Evolutionary conservation across 2,888 invertebrate genomes (phyloP).

Genomic region (Drosophila antonietae): DNA sequence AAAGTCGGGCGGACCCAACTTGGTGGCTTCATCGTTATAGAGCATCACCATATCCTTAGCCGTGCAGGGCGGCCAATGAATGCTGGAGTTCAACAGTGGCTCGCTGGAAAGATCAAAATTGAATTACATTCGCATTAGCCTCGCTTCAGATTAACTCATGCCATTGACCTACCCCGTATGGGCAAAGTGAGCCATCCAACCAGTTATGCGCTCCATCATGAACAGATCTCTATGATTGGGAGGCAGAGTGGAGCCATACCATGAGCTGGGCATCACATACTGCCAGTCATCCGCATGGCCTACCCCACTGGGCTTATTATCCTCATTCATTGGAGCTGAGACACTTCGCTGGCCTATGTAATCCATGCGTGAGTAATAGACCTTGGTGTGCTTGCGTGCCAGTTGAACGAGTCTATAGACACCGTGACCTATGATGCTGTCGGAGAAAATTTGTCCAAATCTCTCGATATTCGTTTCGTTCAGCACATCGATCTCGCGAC

Average conservation of each 20-base stretch:
- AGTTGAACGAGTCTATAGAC: constrained; percentile 87
- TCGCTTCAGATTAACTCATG: background rate
- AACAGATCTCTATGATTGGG: constrained; percentile 81
- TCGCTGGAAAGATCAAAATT: constrained; percentile 16
- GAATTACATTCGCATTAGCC: too few species aligned
- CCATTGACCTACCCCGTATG: constrained; percentile 65
- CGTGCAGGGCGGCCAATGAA: constrained; percentile 64
- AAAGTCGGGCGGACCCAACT: constrained; percentile 49
- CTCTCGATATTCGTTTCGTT: constrained; percentile 43
- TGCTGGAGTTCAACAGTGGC: constrained; percentile 3
- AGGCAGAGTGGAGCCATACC: constrained; percentile 73
- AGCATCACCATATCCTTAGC: constrained; percentile 31
- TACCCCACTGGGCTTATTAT: constrained; percentile 80
- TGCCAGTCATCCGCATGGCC: constrained; percentile 79
- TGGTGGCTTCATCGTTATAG: constrained; percentile 55
- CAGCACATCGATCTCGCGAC: background rate
- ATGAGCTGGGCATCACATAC: constrained; percentile 69
- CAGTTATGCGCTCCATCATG: constrained; percentile 83
- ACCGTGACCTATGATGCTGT: constrained; percentile 86
- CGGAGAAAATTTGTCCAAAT: constrained; percentile 86
- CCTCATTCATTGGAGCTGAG: constrained; percentile 83
- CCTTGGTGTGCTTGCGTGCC: constrained; percentile 85
- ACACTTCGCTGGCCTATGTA: constrained; percentile 87
- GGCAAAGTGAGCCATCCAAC: constrained; percentile 84
- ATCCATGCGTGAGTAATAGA: constrained; percentile 87